Evolutionary conservation across 2,113 vertebrate genomes (phyloP), one percentile per base, ranked within the genome.

Genomic region (Zapus hudsonius): DNA sequence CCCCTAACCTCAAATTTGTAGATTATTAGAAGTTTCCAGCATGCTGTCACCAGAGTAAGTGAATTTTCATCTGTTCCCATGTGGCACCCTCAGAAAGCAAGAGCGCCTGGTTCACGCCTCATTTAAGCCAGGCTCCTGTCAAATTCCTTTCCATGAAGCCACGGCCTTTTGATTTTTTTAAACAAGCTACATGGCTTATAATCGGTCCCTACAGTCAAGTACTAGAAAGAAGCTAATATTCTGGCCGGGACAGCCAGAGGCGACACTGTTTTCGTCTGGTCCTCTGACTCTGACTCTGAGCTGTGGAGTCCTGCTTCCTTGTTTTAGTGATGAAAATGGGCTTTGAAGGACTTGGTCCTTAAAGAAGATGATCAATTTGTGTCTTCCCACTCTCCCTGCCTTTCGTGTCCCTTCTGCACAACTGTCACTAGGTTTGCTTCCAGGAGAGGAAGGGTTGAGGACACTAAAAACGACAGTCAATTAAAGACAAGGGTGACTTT

Each of bases 61-160:
- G 92, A 94, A 84, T 89, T 94, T 96, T 96, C 94, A 96, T 96
- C 92, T 90, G 57, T 93, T 97, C 80, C 93, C 95, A 94, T 88
- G 91, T 94, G 91, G 91, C 91, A 96, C 95, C 95, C 93, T 95
- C 85, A 74, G 69, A 89, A 94, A 94, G 93, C 78, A 93, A 95
- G 91, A 91, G 84, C 44, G 70, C 75, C 70, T 88, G 59, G 81
- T 94, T 73, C 95, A 70, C 76, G 93, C 92, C 90, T 94, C 94
- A 94, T 96, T 95, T 94, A 75, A 93, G 47, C 84, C 79, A 73
- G 95, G 94, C 90, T 94, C 93, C 96, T 93, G 88, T 91, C 90
- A 94, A 93, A 97, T 95, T 97, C 90, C 94, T 95, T 96, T 94
- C 92, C 75, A 75, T 94, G 90, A 95, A 87, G 84, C 96, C 95